Conservation (phyloP, 2,888 invertebrate species). For the Boloria euphrosyne region DNA sequence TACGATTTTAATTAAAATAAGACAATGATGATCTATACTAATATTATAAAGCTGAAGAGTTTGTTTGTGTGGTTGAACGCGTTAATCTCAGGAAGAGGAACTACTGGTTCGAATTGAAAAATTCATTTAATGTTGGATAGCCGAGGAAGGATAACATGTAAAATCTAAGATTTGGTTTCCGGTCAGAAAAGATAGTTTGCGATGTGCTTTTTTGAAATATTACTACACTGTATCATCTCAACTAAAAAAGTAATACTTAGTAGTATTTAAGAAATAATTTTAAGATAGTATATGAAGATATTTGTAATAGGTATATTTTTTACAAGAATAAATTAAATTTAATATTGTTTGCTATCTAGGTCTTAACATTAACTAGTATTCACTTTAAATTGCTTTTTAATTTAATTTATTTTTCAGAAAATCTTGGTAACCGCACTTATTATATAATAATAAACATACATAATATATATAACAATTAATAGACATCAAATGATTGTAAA, state of each 20-base stretch:
- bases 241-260: constrained; percentile 12
- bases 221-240: neutral
- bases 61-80: too few species aligned
- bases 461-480: neutral
- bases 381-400: constrained; percentile 29
- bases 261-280: constrained; percentile 11
- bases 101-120: too few species aligned
- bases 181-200: too few species aligned
- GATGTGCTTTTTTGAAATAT: constrained; percentile 1
- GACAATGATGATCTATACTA: neutral
- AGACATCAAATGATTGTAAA: constrained; percentile 4
- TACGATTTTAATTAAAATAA: neutral
- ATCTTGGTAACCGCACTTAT: constrained; percentile 2
- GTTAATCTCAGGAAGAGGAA: too few species aligned
- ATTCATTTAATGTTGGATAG: too few species aligned
- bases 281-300: constrained; percentile 27
- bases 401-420: constrained; percentile 16
- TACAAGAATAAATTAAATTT: constrained; percentile 39
- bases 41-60: too few species aligned
- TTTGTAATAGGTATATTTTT: constrained; percentile 33
- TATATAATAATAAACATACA: neutral
- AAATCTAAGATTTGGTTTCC: too few species aligned
- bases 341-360: constrained; percentile 36
- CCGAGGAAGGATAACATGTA: too few species aligned
- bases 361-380: constrained; percentile 31